Evolutionary conservation across 2,113 vertebrate species (phyloP).

Genomic region (Andinoacara biseriatus): DNA sequence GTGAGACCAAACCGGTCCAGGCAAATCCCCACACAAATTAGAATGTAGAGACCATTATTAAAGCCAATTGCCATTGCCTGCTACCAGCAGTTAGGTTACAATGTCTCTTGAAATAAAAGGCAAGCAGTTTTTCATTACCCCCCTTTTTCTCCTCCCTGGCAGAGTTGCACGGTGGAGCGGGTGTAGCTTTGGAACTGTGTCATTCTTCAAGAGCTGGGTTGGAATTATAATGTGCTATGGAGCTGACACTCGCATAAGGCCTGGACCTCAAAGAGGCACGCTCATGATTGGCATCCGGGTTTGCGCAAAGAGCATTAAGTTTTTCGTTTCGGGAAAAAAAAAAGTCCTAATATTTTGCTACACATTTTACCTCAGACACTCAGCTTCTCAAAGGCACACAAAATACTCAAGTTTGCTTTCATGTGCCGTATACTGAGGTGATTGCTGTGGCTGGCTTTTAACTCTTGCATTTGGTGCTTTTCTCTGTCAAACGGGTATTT

Average conservation of each 20-base stretch:
- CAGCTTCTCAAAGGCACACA: slow-evolving; percentile 28
- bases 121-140: slow-evolving; percentile 42
- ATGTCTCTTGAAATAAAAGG: slow-evolving; percentile 62
- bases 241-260: slow-evolving; percentile 45
- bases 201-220: slow-evolving; percentile 30
- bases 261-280: slow-evolving; percentile 34
- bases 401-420: slow-evolving; percentile 61
- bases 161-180: slow-evolving; percentile 6
- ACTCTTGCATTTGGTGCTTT: slow-evolving; percentile 59
- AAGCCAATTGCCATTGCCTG: slow-evolving; percentile 52
- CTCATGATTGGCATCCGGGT: slow-evolving; percentile 56
- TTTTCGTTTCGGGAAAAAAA: background rate
- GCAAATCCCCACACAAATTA: slow-evolving; percentile 74
- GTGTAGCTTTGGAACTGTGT: slow-evolving; percentile 31
- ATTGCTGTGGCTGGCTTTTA: slow-evolving; percentile 63
- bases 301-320: slow-evolving; percentile 59
- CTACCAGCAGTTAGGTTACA: slow-evolving; percentile 70
- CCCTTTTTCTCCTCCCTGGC: slow-evolving; percentile 18
- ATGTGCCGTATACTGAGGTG: slow-evolving; percentile 58
- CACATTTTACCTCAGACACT: slow-evolving; percentile 51
- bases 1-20: slow-evolving; percentile 46
- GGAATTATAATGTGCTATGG: slow-evolving; percentile 44
- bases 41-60: slow-evolving; percentile 71
- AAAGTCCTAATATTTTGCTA: slow-evolving; percentile 29
- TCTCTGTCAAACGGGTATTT: slow-evolving; percentile 59